Base-by-base conservation (phyloP, 1,140 invertebrate genomes). In the Mercenaria mercenaria region DNA sequence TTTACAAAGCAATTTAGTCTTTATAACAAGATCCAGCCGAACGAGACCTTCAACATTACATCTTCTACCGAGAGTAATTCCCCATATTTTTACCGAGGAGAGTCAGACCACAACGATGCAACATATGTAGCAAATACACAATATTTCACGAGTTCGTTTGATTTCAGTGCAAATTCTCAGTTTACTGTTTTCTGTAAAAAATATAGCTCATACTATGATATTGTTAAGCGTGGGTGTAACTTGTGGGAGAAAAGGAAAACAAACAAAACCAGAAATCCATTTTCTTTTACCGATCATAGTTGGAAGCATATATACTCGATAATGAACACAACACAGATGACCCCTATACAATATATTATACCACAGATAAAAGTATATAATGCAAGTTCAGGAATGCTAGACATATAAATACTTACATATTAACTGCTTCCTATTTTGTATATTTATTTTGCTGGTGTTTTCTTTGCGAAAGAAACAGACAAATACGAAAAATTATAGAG, bases 51-150 rank as follows among this genome's bases (percentile, higher is more conserved):
- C 29, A 32, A 26, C 3, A 32, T 26, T 11, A 10, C 13, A 15
- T 26, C 23, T 1, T 18, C 10, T 34, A 26, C 10, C 26, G n/a
- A 56, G 1, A 18, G 39, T 15, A 37, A 59, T 20, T 37, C 56
- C 39, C 67, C 61, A 15, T 69, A 84, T 37, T 84, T 84, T 47
- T 72, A 84, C 29, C 20, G 69, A n/a, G 11, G 3, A 8, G 41
- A 69, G 69, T 29, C 29, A 41, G 81, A 72, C 13, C 37, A 69
- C 8, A 11, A 4, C 34, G 50, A 83, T 34, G 47, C 47, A 13
- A 34, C 61, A 2, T 72, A 69, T 72, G 81, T 84, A 1, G 59
- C 64, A 37, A 84, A 84, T 41, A 69, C 81, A 10, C 81, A 84
- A 6, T 84, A 69, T 72, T 69, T 84, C n/a, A 29, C 34, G 47